These are phyloP conservation scores for Hydrotaea cyrtoneurina DNA, from an alignment of 2,888 invertebrate genomes.

Conservation along the genomic window DNA sequence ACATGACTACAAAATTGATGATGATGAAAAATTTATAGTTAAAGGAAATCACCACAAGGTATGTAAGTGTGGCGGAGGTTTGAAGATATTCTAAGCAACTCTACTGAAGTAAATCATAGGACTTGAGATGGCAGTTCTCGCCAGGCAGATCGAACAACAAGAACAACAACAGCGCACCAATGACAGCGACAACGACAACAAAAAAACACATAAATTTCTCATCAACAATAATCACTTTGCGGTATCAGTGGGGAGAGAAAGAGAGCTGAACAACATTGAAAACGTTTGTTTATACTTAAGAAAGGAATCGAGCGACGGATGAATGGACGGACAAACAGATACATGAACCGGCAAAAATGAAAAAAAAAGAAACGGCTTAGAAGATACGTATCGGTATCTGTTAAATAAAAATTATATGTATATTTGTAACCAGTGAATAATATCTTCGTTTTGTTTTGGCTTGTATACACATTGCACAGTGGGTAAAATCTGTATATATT, in stretches of 20 bases:
- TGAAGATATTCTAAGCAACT: background rate
- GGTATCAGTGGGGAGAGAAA: constrained; percentile 22
- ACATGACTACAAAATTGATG: constrained; percentile 40
- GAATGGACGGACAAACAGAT: background rate
- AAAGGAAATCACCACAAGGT: constrained; percentile 39
- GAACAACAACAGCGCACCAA: background rate
- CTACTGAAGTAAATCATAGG: constrained; percentile 45
- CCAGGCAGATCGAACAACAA: background rate
- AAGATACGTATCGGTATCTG: constrained; percentile 48
- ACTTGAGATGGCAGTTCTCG: constrained; percentile 29
- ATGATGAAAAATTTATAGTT: constrained; percentile 61
- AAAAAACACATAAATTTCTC: constrained; percentile 56
- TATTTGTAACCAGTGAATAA: constrained; percentile 40
- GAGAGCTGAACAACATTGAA: constrained; percentile 24
- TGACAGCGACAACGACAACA: background rate
- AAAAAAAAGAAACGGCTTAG: background rate
- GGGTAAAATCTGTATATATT: too few relatives aligned
- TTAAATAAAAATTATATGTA: constrained; percentile 24
- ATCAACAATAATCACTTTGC: constrained; percentile 49
- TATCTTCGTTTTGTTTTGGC: background rate
- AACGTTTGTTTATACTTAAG: constrained; percentile 55
- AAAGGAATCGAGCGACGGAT: background rate
- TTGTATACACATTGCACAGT: background rate
- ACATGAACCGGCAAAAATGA: background rate
- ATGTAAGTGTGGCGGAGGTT: background rate